Evolutionary conservation across 2,888 invertebrate genomes (phyloP).

Genomic region (Brachylomia viminalis): DNA sequence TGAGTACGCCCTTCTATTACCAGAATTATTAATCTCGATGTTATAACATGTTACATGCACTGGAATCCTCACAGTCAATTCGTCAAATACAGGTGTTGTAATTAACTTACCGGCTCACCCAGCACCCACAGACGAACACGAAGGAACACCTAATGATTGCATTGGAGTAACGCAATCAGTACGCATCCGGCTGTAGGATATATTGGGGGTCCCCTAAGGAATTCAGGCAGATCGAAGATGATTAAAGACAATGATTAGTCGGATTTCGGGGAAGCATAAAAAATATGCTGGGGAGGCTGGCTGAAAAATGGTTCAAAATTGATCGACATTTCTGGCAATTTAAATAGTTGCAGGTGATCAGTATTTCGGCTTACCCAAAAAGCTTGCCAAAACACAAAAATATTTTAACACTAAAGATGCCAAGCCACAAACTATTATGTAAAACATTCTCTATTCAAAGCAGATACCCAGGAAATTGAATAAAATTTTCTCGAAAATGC

Average conservation of each 20-base stretch:
- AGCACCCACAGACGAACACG: constrained; percentile 52
- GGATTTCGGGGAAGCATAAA: neutral
- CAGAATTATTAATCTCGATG: constrained; percentile 4
- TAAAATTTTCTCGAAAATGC: constrained; percentile 67
- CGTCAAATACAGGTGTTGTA: constrained; percentile 33
- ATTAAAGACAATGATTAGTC: constrained; percentile 37
- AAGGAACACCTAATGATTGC: constrained; percentile 66
- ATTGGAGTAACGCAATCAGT: constrained; percentile 62
- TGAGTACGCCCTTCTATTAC: no score
- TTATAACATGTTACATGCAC: neutral
- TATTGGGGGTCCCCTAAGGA: constrained; percentile 27
- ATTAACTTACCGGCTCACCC: constrained; percentile 59
- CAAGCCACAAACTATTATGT: constrained; percentile 57
- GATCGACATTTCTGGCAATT: neutral
- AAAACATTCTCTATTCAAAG: constrained; percentile 64
- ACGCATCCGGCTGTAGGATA: constrained; percentile 27
- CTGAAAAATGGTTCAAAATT: neutral
- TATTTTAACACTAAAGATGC: constrained; percentile 30
- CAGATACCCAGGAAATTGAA: constrained; percentile 67
- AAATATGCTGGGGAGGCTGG: neutral
- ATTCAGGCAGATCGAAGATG: constrained; percentile 28
- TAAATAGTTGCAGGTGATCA: neutral
- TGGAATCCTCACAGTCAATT: neutral
- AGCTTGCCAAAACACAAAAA: constrained; percentile 19
- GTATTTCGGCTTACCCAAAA: neutral